Base-by-base conservation (phyloP, 2,888 invertebrate species). In the Mythimna loreyi region DNA sequence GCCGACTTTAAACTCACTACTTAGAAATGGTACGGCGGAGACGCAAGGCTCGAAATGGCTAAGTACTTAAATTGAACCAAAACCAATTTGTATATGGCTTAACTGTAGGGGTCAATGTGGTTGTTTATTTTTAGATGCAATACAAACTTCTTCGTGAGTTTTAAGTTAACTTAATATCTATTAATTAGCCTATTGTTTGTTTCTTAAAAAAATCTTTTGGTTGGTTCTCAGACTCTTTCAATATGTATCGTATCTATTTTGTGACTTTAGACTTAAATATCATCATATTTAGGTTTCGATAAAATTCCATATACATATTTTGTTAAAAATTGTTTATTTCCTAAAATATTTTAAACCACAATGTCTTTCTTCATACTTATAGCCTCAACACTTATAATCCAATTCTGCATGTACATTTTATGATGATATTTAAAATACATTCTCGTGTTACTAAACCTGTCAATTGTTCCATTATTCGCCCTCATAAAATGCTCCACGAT, bases 1-100 rank as follows among this genome's bases (percentile, higher is more conserved):
- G 57, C 57, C 71, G 77, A 76, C 56, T 60, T 64, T 69, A 69
- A 80, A 64, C 52, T 23, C 7, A 8, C 25, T 75, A 67, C 67
- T 61, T 49, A 23, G 75, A 61, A 73, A 47, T 53, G 71, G 57
- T 47, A 52, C 28, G 56, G 9, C 11, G 43, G 25, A 52, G 52
- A 60, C 33, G 50, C 55, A 55, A 45, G 58, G 21, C 23, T 52
- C n/a, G 25, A 2, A 45, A 49, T 28, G 8, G 36, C 25, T n/a
- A 25, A 55, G 36, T 49, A 49, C 23, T 58, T 49, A 75, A 53
- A 78, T 57, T 60, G 36, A 57, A 62, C 50, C 40, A 53, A 25
- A n/a, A 45, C 53, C 4, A 73, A 78, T 65, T 49, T 52, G 1
- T 13, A 23, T 30, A 11, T 45, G 13, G 50, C n/a, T 55, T 21